Evolutionary conservation across 2,113 vertebrate genomes (phyloP), one percentile per base, ranked within the genome.

Genomic region (Eleginops maclovinus): DNA sequence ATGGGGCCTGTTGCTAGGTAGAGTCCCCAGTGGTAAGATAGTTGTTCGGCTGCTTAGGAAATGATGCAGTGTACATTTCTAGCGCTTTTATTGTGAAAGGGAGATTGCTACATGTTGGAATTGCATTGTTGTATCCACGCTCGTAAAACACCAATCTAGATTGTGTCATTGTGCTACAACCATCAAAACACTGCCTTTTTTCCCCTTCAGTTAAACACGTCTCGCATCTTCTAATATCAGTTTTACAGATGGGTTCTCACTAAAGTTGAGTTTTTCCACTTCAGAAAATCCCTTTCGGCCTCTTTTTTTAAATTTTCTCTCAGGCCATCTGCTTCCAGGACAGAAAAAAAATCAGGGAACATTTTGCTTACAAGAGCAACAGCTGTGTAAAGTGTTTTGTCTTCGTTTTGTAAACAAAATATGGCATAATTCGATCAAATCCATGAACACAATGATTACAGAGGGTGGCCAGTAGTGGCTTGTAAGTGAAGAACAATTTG

Each of bases 281-380:
- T 41, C 21, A 63, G 12, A 71, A 64, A 79, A 50, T 21, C 28
- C 40, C 2, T 17, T n/a, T 58, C 9, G n/a, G 50, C 16, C 47
- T 28, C 12, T 40, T 55, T 68, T 69, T 49, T 26, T 47, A 11
- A 53, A 51, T 17, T 81, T 72, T 55, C n/a, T 54, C 50, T 43
- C 2, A 51, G 55, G 47, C 41, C 58, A 76, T 79, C 62, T 84
- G 58, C 36, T 75, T 12, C 13, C 40, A 56, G 40, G 59, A 74
- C 55, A 43, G 58, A 46, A 36, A 36, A 36, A 36, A 36, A 71
- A 61, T 40, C 43, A 63, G 28, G 47, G 26, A 36, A 70, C 0
- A 14, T 46, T 72, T 50, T 24, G 24, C 40, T 46, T n/a, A 16
- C 36, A 58, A 81, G 64, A 83, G 51, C 2, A 53, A 67, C 55